Base-by-base conservation (phyloP, 1,140 invertebrate genomes). In the Drosophila ohnishii region DNA sequence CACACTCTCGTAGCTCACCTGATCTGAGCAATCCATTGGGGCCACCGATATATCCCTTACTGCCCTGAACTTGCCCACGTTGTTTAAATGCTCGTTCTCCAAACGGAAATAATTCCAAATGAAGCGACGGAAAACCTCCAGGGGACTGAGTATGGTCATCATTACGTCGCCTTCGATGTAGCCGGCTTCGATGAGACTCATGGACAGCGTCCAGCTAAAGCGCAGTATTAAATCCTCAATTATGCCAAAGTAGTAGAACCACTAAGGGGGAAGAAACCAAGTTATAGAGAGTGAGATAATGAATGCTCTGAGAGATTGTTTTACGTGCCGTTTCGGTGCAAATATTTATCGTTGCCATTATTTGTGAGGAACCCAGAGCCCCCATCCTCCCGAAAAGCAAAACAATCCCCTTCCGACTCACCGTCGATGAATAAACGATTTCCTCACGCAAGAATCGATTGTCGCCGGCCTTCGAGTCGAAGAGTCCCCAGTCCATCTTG, bases 401-500 rank as follows among this genome's bases (percentile, higher is more conserved):
- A 32, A 37, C 22, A 19, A 14, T 16, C 16, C 47, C 55, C 65
- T 19, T 45, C 40, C 32, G 22, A 78, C 71, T 93, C 90, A 95
- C 94, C 88, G 93, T 94, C 37, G 95, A 95, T 50, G 95, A 95
- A 90, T 96, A 96, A 32, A 96, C 95, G 75, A 96, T 95, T 92
- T 96, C 95, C 90, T 96, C 96, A 45, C 96, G 91, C 11, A 96
- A 92, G 90, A 96, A 95, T 90, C 92, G 94, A 92, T 98, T 97
- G 92, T 98, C 96, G 53, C 91, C 91, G 34, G 96, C 95, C 63
- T 95, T 95, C 57, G 94, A 95, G 91, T 98, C 97, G 75, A 99
- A 95, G n/a, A 99, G 92, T 6, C 98, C 98, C 98, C 98, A 99
- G 94, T 99, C 98, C 96, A 99, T 98, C 92, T 97, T 97, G 11